Evolutionary conservation across 2,888 invertebrate species (phyloP).

Genomic region (Erpobdella octoculata): DNA sequence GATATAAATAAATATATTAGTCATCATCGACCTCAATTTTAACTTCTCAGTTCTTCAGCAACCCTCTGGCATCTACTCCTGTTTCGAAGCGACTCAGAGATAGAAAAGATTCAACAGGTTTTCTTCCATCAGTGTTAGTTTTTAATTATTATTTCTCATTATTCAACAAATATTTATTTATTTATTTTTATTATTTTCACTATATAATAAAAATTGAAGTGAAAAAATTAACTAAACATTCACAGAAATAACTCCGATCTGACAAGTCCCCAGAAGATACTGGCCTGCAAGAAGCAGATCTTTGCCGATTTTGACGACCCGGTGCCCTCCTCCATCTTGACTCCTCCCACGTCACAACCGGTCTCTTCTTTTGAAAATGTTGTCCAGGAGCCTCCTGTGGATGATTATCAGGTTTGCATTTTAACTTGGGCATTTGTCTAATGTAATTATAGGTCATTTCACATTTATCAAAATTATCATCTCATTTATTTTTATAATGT

Average conservation of each 20-base stretch:
- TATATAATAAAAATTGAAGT: not conserved
- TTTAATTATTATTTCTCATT: not conserved
- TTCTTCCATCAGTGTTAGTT: not conserved
- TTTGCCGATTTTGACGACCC: not conserved
- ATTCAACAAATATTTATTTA: not conserved
- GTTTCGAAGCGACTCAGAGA: constrained; percentile 23
- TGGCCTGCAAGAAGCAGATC: constrained; percentile 14
- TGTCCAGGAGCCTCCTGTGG: not conserved
- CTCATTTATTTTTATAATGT: no score
- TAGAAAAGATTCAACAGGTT: not conserved
- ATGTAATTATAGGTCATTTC: no score
- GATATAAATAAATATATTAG: not conserved
- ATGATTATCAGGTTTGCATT: no score
- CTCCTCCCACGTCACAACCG: not conserved
- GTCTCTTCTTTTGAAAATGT: not conserved
- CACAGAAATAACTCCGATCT: not conserved
- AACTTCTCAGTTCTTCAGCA: constrained; percentile 25
- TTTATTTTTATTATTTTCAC: not conserved
- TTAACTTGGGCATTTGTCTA: no score
- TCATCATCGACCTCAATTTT: no score
- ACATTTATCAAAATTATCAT: no score
- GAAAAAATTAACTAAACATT: not conserved
- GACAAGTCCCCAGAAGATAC: not conserved
- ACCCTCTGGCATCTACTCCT: constrained; percentile 11
- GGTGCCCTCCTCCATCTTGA: not conserved